Conservation (phyloP, 2,113 vertebrate genomes). For the Abramis brama region DNA sequence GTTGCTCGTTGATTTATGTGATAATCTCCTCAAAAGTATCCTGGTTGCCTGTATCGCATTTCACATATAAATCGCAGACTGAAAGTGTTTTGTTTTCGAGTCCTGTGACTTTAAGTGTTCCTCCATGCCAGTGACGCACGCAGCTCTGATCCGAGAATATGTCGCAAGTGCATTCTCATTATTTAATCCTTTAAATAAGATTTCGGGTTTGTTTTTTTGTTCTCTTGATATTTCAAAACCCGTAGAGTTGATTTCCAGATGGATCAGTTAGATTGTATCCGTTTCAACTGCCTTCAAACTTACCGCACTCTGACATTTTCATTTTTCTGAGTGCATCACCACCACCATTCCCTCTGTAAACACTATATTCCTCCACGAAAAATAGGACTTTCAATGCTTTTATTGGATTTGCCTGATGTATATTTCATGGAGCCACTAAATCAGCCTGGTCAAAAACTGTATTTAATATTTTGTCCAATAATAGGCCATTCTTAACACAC, state of each 20-base stretch:
- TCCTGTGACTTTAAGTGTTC: slow-evolving; percentile 62
- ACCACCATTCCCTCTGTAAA: slow-evolving; percentile 72
- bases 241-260: not conserved
- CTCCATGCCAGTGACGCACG: slow-evolving; percentile 51
- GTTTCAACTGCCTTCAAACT: slow-evolving; percentile 13
- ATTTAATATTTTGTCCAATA: not conserved
- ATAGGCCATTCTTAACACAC: not conserved
- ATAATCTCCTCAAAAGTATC: not conserved
- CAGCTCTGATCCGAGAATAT: slow-evolving; percentile 48
- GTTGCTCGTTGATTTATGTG: not conserved
- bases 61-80: not conserved
- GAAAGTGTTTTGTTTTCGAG: not conserved
- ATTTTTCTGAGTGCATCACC: slow-evolving; percentile 61
- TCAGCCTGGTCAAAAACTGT: not conserved
- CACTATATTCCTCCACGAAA: slow-evolving; percentile 68
- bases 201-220: not conserved
- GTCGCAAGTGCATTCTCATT: slow-evolving; percentile 45
- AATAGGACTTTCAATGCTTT: slow-evolving; percentile 61
- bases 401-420: not conserved
- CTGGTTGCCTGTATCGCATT: not conserved
- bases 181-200: slow-evolving; percentile 8
- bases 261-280: not conserved
- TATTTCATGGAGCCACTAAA: not conserved
- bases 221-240: not conserved
- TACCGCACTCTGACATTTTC: slow-evolving; percentile 44